Evolutionary conservation across 1,140 invertebrate species (phyloP).

Genomic region (Dreissena rostriformis): DNA sequence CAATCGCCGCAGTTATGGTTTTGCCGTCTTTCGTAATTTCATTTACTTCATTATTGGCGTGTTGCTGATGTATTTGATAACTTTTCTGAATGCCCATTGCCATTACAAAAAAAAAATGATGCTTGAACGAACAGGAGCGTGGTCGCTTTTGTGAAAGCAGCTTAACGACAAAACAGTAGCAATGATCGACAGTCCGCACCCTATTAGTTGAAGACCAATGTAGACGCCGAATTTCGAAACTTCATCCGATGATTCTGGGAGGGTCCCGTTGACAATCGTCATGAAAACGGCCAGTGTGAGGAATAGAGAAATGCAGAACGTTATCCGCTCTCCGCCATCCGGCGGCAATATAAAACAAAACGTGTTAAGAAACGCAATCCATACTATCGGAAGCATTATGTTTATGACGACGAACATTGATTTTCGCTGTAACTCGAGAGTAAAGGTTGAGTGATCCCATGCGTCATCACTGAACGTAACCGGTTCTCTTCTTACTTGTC

Average conservation of each 20-base stretch:
- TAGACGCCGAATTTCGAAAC: conserved; percentile 78
- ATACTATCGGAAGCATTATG: no score
- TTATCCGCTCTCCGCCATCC: conserved; percentile 58
- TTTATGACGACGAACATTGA: conserved; percentile 45
- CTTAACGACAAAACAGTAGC: conserved; percentile 35
- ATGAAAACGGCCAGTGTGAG: conserved; percentile 62
- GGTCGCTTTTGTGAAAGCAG: no score
- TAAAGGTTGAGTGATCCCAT: conserved; percentile 41
- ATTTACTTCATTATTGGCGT: no score
- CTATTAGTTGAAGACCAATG: conserved; percentile 43
- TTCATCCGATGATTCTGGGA: conserved; percentile 60
- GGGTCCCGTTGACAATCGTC: conserved; percentile 32
- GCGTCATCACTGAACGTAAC: neutral
- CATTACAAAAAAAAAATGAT: no score
- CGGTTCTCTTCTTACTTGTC: neutral
- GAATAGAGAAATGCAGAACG: conserved; percentile 56
- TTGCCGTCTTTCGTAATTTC: no score
- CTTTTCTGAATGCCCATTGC: no score
- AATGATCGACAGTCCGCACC: conserved; percentile 37
- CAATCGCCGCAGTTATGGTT: no score
- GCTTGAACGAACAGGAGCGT: no score
- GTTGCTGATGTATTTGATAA: no score
- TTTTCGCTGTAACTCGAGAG: conserved; percentile 13
- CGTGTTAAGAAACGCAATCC: conserved; percentile 54
- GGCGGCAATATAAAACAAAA: conserved; percentile 54